Conservation (phyloP, 1,140 invertebrate species). For the Diabrotica undecimpunctata region DNA sequence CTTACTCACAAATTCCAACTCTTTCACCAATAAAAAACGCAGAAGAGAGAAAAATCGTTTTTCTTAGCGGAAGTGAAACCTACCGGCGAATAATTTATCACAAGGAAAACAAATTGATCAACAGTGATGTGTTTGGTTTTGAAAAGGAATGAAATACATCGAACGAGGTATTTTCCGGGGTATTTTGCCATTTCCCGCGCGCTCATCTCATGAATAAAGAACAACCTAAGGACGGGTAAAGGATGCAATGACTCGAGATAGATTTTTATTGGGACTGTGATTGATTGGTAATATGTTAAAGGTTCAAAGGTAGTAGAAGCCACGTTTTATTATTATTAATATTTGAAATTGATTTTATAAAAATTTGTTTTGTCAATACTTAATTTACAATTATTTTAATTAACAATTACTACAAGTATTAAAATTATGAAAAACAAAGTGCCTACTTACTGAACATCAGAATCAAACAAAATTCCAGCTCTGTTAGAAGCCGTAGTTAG, state of each 20-base stretch:
- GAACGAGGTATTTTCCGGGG: not conserved
- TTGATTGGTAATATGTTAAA: not conserved
- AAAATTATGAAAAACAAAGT: no score
- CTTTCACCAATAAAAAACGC: not conserved
- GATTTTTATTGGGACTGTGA: not conserved
- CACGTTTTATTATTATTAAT: no score
- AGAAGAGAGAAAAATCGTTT: not conserved
- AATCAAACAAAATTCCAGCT: no score
- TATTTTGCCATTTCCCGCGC: not conserved
- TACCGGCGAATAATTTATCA: not conserved
- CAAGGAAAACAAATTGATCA: constrained; percentile 2
- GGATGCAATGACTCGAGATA: not conserved
- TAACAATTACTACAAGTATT: no score
- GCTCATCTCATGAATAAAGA: not conserved
- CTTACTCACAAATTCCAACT: not conserved
- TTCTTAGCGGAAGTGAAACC: not conserved
- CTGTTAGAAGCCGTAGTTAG: no score
- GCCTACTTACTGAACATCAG: no score
- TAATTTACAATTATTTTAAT: no score
- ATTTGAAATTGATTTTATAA: no score
- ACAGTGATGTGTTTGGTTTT: constrained; percentile 2
- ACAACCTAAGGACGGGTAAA: not conserved
- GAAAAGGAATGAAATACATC: not conserved
- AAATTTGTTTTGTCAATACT: no score
- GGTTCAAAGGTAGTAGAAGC: no score